These are phyloP conservation scores for Globia sparganii DNA, from an alignment of 2,888 invertebrate genomes.

Conservation along the genomic window DNA sequence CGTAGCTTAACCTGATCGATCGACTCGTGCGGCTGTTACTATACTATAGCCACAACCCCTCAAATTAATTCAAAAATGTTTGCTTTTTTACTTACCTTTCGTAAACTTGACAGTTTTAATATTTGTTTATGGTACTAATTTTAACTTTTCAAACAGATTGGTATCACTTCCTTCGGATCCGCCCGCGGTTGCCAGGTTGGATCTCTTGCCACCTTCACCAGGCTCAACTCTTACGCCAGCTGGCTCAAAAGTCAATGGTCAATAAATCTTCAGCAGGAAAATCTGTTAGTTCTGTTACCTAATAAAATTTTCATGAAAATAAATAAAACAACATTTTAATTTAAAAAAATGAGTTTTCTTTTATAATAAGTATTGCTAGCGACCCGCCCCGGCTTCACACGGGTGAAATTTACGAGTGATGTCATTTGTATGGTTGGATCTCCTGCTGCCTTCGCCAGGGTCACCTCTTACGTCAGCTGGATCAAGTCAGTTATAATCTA, in stretches of 20 bases:
- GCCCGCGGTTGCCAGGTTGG: constrained; percentile 68
- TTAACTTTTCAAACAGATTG: constrained; percentile 68
- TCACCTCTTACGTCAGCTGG: constrained; percentile 69
- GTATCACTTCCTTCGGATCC: constrained; percentile 74
- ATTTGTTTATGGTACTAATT: neutral
- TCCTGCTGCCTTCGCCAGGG: constrained; percentile 73
- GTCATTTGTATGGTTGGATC: constrained; percentile 36
- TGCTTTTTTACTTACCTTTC: neutral
- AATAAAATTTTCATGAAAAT: neutral
- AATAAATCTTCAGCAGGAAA: constrained; percentile 22
- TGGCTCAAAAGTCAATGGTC: constrained; percentile 56
- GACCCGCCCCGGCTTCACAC: no score
- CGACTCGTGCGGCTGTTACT: no score
- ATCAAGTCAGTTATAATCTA: constrained; percentile 29
- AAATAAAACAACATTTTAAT: neutral
- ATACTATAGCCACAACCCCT: no score
- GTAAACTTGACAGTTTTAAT: neutral
- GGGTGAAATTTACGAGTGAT: no score
- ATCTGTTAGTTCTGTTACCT: no score
- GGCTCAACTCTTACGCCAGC: constrained; percentile 69
- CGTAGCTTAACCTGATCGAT: no score
- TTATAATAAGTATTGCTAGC: no score
- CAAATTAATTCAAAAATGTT: neutral
- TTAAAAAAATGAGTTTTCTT: no score
- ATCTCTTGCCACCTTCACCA: constrained; percentile 71